Evolutionary conservation across 2,888 invertebrate species (phyloP).

Genomic region (Drosophila sordidapex): DNA sequence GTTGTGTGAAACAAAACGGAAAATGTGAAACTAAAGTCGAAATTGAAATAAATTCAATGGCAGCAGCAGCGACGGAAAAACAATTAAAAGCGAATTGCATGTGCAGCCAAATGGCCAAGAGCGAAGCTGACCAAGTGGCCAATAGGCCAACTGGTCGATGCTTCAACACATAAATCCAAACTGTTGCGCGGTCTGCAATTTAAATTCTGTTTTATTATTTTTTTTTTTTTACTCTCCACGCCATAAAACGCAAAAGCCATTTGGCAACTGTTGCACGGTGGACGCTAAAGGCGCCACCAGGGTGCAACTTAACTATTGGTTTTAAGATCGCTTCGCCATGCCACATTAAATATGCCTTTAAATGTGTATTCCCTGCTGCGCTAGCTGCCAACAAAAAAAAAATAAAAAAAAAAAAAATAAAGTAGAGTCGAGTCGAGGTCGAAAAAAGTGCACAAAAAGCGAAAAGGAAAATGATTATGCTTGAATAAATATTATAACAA

Average conservation of each 20-base stretch:
- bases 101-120: constrained; percentile 20
- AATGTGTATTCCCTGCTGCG: constrained; percentile 49
- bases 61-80: constrained; percentile 25
- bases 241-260: constrained; percentile 64
- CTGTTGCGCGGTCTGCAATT: constrained; percentile 72
- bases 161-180: constrained; percentile 71
- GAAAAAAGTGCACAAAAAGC: constrained; percentile 50
- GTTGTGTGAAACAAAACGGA: constrained; percentile 21
- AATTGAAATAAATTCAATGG: constrained; percentile 39
- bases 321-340: constrained; percentile 72
- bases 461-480: constrained; percentile 11
- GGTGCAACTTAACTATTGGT: constrained; percentile 48
- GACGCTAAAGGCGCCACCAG: constrained; percentile 18
- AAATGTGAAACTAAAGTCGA: constrained; percentile 37
- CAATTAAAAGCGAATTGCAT: constrained; percentile 66
- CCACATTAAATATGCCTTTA: constrained; percentile 69
- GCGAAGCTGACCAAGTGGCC: constrained; percentile 3
- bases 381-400: constrained; percentile 29
- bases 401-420: constrained; percentile 2
- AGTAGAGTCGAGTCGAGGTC: not conserved
- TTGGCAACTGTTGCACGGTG: constrained; percentile 67
- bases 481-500: constrained; percentile 33
- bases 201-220: constrained; percentile 50
- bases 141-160: constrained; percentile 27
- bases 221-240: constrained; percentile 40